Conservation (phyloP, 2,797 vertebrate species). For the Mionectes olivaceus region DNA sequence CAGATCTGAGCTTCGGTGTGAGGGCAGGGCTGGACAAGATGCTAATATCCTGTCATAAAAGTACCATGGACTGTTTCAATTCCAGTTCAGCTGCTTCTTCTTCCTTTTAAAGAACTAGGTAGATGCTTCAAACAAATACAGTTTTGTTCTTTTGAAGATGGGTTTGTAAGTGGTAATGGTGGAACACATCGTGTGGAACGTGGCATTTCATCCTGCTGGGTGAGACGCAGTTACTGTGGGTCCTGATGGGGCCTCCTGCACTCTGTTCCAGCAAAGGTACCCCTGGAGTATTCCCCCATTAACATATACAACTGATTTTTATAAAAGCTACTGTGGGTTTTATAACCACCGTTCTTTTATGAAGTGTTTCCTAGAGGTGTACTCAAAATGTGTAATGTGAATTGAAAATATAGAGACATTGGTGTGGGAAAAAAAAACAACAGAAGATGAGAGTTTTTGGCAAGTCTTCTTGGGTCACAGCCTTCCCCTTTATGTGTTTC, state of each 20-base stretch:
- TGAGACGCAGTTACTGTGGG: background rate
- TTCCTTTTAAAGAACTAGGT: background rate
- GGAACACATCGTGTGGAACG: background rate
- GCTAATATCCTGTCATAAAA: background rate
- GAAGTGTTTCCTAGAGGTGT: background rate
- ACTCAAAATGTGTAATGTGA: background rate
- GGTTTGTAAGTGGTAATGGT: background rate
- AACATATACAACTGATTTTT: background rate
- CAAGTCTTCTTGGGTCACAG: background rate
- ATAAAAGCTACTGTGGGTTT: background rate
- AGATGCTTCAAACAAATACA: background rate
- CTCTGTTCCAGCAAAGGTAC: background rate
- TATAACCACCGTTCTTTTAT: background rate
- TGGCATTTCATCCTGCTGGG: background rate
- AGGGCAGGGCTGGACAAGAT: background rate
- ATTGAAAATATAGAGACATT: background rate
- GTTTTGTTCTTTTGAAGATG: background rate
- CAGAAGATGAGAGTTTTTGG: background rate
- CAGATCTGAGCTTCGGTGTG: background rate
- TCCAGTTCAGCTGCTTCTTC: background rate
- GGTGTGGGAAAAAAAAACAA: fast-evolving
- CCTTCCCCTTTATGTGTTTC: background rate
- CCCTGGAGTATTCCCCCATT: background rate
- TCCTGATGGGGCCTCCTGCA: background rate
- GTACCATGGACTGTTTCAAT: background rate